Percentiles rank a stretch among this genome's conserved stretches.
Conservation (phyloP, 2,888 invertebrate species). For the Ditula angustiorana region DNA sequence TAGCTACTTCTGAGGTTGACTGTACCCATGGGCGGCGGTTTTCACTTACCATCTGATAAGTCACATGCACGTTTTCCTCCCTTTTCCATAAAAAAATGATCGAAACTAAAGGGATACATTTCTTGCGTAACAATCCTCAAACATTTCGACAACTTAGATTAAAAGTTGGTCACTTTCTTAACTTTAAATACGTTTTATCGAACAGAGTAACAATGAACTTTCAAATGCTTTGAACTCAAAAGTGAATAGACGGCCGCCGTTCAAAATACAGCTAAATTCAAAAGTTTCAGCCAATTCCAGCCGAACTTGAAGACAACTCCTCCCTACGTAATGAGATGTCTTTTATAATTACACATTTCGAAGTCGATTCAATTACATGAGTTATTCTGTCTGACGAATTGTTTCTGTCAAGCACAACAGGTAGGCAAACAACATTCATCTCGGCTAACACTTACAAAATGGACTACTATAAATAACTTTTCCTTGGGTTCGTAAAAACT, state of each 20-base stretch:
- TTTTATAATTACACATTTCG: conserved; percentile 20
- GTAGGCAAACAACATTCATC: conserved; percentile 12
- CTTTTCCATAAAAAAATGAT: no score
- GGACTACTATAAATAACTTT: neutral
- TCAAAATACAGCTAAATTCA: conserved; percentile 28
- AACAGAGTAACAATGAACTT: conserved; percentile 18
- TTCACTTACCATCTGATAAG: no score
- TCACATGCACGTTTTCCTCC: no score
- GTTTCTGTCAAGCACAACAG: conserved; percentile 13
- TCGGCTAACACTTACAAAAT: neutral
- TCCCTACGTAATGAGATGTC: conserved; percentile 17
- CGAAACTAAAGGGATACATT: neutral
- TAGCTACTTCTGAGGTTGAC: no score
- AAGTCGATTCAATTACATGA: conserved; percentile 24
- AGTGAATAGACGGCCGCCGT: conserved; percentile 12
- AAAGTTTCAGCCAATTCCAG: conserved; percentile 22
- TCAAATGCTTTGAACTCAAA: conserved; percentile 16
- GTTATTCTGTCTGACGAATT: conserved; percentile 18
- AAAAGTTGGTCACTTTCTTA: conserved; percentile 9
- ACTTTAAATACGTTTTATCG: conserved; percentile 18
- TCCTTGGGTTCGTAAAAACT: neutral
- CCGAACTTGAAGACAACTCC: neutral
- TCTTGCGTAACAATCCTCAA: neutral
- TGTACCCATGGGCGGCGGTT: no score
- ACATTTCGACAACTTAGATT: conserved; percentile 2